A percentile compares a stretch with the other conserved stretches of the same genome.
These are phyloP conservation scores for Cyphotilapia sp. DNA, from an alignment of 2,113 vertebrate species.

Conservation along the genomic window DNA sequence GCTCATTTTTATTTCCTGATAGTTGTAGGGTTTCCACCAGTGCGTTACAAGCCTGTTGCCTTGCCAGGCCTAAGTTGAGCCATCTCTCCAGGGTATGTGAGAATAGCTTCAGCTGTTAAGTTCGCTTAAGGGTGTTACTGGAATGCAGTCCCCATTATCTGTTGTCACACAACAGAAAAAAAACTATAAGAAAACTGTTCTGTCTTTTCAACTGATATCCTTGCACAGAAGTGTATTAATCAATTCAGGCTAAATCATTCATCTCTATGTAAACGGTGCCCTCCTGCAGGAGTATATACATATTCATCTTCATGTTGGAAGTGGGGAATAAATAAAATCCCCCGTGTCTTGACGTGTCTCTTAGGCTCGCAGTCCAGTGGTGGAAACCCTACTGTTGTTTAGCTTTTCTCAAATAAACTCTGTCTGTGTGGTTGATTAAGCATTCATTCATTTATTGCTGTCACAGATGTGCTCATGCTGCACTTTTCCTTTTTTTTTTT, in stretches of 20 bases:
- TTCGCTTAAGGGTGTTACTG: not conserved
- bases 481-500: not conserved
- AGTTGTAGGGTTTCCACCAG: not conserved
- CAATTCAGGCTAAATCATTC: not conserved
- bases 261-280: not conserved
- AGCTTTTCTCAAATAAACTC: not conserved
- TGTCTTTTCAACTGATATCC: not conserved
- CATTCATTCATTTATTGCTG: not conserved
- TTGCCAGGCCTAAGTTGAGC: not conserved
- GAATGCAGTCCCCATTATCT: not conserved
- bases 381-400: not conserved
- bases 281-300: not conserved
- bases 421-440: not conserved
- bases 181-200: not conserved
- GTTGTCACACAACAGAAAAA: not conserved
- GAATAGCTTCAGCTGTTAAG: not conserved
- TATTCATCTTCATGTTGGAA: not conserved
- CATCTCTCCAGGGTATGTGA: not conserved
- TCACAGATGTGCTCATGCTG: not conserved
- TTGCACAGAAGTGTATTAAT: not conserved
- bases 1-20: not conserved
- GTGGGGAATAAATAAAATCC: not conserved
- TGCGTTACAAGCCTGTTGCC: not conserved
- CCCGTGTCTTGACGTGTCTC: not conserved
- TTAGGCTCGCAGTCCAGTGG: not conserved